Evolutionary conservation across 2,888 invertebrate species (phyloP).

Genomic region (Caenorhabditis japonica): DNA sequence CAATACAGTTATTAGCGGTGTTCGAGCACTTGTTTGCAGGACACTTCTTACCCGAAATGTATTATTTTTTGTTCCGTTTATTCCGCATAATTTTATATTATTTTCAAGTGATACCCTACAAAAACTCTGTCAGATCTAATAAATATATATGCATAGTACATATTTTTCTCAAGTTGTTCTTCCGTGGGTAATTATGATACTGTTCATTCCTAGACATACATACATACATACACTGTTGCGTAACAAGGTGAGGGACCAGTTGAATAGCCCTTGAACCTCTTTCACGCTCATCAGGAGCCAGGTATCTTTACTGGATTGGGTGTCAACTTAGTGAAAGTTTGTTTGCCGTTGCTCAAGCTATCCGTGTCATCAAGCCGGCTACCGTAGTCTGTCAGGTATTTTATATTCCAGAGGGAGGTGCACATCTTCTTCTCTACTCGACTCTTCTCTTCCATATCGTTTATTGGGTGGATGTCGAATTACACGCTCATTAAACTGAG

Average conservation of each 20-base stretch:
- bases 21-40: slow-evolving; percentile 35
- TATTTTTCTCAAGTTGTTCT: slow-evolving; percentile 3
- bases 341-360: too few species aligned
- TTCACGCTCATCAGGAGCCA: slow-evolving; percentile 9
- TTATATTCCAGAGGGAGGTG: slow-evolving; percentile 26
- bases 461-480: slow-evolving; percentile 54
- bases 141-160: slow-evolving; percentile 26
- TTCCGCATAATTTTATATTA: not conserved
- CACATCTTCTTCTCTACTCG: too few species aligned
- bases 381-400: slow-evolving; percentile 17
- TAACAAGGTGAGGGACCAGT: slow-evolving; percentile 6
- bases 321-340: slow-evolving; percentile 24
- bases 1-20: slow-evolving; percentile 23
- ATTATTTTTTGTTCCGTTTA: slow-evolving; percentile 36
- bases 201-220: not conserved
- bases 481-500: slow-evolving; percentile 61
- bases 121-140: slow-evolving; percentile 26
- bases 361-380: too few species aligned
- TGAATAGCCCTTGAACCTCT: slow-evolving; percentile 36
- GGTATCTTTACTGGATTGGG: slow-evolving; percentile 29
- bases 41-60: slow-evolving; percentile 43
- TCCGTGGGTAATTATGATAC: slow-evolving; percentile 11
- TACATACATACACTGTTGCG: slow-evolving; percentile 16
- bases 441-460: slow-evolving; percentile 49
- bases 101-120: not conserved